Conservation (phyloP, 1,140 invertebrate species). For the Saxidomus purpurata region DNA sequence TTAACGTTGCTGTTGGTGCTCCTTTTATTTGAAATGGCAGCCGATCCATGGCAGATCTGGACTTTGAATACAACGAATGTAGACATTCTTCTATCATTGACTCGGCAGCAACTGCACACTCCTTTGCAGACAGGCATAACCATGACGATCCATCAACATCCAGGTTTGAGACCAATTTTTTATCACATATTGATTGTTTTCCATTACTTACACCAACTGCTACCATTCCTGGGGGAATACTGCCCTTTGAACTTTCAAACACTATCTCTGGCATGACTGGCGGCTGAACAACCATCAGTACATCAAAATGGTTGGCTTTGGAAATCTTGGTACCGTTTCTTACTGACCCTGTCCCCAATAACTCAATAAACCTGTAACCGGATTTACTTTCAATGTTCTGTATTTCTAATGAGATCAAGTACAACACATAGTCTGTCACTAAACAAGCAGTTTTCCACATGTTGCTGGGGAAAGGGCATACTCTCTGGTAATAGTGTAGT, state of each 20-base stretch:
- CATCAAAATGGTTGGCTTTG: slow-evolving; percentile 75
- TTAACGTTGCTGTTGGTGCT: slow-evolving; percentile 67
- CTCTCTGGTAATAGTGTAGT: slow-evolving; percentile 72
- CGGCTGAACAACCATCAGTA: slow-evolving; percentile 74
- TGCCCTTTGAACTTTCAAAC: slow-evolving; percentile 57
- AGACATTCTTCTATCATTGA: slow-evolving; percentile 74
- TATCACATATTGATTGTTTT: slow-evolving; percentile 44
- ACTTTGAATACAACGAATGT: slow-evolving; percentile 74
- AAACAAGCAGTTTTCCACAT: slow-evolving; percentile 71
- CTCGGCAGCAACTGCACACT: slow-evolving; percentile 64
- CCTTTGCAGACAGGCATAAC: slow-evolving; percentile 70
- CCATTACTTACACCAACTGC: slow-evolving; percentile 55
- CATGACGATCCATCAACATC: slow-evolving; percentile 34
- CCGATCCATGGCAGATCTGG: slow-evolving; percentile 73
- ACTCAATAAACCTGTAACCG: slow-evolving; percentile 72
- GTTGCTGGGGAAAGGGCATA: slow-evolving; percentile 70
- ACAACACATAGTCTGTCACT: slow-evolving; percentile 76
- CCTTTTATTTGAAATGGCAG: slow-evolving; percentile 79
- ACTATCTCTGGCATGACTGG: slow-evolving; percentile 62
- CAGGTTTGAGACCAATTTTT: slow-evolving; percentile 37
- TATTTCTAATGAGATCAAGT: slow-evolving; percentile 76
- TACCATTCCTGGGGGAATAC: slow-evolving; percentile 77
- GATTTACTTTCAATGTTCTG: slow-evolving; percentile 27
- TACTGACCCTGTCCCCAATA: slow-evolving; percentile 74
- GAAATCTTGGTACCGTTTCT: slow-evolving; percentile 73